These are phyloP conservation scores for Parauchenoglanis ngamensis DNA, from an alignment of 2,797 vertebrate species.

Conservation along the genomic window DNA sequence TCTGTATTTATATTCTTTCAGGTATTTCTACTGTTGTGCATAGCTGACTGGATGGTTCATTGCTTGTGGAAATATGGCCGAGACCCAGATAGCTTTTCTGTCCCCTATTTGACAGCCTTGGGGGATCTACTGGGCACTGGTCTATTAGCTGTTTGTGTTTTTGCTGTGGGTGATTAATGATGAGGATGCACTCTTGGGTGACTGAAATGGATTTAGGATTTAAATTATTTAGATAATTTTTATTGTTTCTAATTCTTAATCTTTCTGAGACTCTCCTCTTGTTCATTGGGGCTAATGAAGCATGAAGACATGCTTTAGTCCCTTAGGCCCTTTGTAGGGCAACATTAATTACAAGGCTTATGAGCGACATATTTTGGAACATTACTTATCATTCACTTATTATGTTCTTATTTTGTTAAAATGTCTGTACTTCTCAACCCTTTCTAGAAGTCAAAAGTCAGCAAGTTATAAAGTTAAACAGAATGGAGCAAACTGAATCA, in stretches of 20 bases:
- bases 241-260: neutral
- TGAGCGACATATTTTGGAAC: neutral
- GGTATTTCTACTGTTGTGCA: slow-evolving; percentile 85
- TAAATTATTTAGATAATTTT: neutral
- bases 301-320: neutral
- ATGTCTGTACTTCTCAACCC: neutral
- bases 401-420: neutral
- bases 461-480: neutral
- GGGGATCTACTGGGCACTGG: slow-evolving; percentile 90
- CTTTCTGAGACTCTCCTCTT: neutral
- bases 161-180: slow-evolving; percentile 86
- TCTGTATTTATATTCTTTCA: slow-evolving; percentile 53
- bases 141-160: slow-evolving; percentile 84
- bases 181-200: slow-evolving; percentile 8
- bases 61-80: slow-evolving; percentile 88
- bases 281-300: neutral
- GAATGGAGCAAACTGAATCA: neutral
- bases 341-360: neutral
- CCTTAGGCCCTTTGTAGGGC: neutral
- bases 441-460: neutral
- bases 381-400: neutral
- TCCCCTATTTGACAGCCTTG: slow-evolving; percentile 93
- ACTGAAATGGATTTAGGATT: neutral
- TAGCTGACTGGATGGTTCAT: slow-evolving; percentile 91
- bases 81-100: slow-evolving; percentile 93